Conservation (phyloP, 2,113 vertebrate genomes). For the Perccottus glenii region DNA sequence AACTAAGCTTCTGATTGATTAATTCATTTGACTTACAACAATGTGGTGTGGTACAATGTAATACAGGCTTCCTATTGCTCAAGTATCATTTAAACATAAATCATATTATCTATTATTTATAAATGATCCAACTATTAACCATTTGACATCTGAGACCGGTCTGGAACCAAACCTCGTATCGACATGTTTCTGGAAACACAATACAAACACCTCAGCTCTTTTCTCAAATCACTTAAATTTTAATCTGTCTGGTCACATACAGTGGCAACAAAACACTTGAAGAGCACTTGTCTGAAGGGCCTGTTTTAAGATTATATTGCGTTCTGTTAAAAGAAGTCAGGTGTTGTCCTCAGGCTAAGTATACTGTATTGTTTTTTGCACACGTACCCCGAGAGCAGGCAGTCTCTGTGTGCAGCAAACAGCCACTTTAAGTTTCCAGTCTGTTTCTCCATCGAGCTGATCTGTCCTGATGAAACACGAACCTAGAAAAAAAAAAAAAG, state of each 20-base stretch:
- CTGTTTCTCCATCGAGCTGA: slow-evolving; percentile 96
- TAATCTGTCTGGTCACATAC: not conserved
- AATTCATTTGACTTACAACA: no score
- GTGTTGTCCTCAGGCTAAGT: not conserved
- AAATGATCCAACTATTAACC: no score
- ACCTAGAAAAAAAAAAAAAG: slow-evolving; percentile 75
- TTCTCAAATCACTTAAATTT: slow-evolving; percentile 76
- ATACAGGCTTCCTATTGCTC: no score
- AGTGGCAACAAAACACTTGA: slow-evolving; percentile 59
- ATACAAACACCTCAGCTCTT: slow-evolving; percentile 54
- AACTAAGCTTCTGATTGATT: no score
- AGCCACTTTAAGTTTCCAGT: slow-evolving; percentile 96
- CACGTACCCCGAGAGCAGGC: slow-evolving; percentile 89
- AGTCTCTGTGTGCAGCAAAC: slow-evolving; percentile 94
- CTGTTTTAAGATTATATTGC: slow-evolving; percentile 42
- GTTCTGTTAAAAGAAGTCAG: slow-evolving; percentile 61
- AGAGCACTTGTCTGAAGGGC: not conserved
- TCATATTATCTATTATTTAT: no score
- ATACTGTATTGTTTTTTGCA: not conserved
- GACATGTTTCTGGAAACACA: slow-evolving; percentile 59
- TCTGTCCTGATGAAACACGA: slow-evolving; percentile 95
- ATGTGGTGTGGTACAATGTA: no score
- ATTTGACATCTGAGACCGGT: no score
- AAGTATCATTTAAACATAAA: no score
- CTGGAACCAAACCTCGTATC: slow-evolving; percentile 9